phyloP scores from a whole-genome alignment of 1,140 invertebrate genomes.

The Saccostrea echinata region DNA sequence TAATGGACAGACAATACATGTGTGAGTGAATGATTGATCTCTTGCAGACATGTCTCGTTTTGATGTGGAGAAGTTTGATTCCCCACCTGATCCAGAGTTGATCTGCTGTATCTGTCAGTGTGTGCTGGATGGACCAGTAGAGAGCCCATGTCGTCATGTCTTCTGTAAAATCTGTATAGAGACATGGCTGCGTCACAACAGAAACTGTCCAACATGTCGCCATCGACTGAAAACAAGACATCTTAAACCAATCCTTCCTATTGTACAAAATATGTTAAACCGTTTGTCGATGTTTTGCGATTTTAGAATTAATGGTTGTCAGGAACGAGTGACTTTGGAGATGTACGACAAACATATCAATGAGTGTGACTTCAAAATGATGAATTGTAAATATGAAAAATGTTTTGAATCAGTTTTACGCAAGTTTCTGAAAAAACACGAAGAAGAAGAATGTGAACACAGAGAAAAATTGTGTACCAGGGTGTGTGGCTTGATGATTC shows the following conservation, averaged over 20 bases:
- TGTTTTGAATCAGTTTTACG: conserved; percentile 56
- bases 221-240: conserved; percentile 55
- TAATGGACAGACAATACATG: no score
- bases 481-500: conserved; percentile 63
- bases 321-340: conserved; percentile 61
- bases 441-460: conserved; percentile 59
- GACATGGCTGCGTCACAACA: conserved; percentile 65
- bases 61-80: conserved; percentile 73
- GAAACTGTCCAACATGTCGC: conserved; percentile 74
- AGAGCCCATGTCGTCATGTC: conserved; percentile 74
- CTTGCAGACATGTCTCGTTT: conserved; percentile 69
- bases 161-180: conserved; percentile 75
- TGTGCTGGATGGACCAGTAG: conserved; percentile 72
- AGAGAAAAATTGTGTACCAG: conserved; percentile 58
- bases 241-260: conserved; percentile 70
- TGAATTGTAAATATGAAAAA: conserved; percentile 54
- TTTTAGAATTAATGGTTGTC: conserved; percentile 66
- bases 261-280: conserved; percentile 76
- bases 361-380: conserved; percentile 60
- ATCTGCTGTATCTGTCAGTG: conserved; percentile 75
- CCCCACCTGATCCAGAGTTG: conserved; percentile 71
- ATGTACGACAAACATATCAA: conserved; percentile 60
- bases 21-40: no score
- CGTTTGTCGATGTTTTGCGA: conserved; percentile 67
- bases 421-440: conserved; percentile 61